phyloP scores from a whole-genome alignment of 2,113 vertebrate species.

The Lophura nycthemera region DNA sequence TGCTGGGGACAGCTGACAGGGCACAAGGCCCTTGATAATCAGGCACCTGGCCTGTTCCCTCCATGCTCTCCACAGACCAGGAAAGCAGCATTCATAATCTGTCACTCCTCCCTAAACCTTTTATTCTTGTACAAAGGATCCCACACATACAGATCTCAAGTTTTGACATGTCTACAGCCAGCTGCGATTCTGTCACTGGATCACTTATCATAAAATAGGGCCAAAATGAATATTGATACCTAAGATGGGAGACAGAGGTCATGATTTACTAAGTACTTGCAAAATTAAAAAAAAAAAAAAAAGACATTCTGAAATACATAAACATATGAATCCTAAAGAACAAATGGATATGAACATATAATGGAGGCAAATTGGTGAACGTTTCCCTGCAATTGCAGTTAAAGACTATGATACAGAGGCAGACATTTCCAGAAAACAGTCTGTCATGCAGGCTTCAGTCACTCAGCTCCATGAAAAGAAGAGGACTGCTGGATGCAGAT shows the following conservation, averaged over 20 bases:
- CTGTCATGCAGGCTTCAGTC: conserved; percentile 48
- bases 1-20: conserved; percentile 26
- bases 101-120: not conserved
- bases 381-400: not conserved
- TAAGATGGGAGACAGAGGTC: not conserved
- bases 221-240: not conserved
- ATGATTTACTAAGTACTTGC: not conserved
- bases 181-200: not conserved
- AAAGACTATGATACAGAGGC: not conserved
- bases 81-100: not conserved
- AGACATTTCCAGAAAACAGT: conserved; percentile 47
- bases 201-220: not conserved
- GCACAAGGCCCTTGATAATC: not conserved
- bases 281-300: not conserved
- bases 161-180: not conserved
- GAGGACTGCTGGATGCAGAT: not conserved
- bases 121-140: not conserved
- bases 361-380: not conserved
- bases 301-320: not conserved
- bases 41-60: not conserved
- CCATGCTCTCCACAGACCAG: not conserved
- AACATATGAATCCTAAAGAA: not conserved
- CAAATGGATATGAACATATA: not conserved
- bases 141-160: not conserved
- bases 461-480: not conserved